Percentiles rank a stretch among this genome's conserved stretches.
These are phyloP conservation scores for Smittia sp. DNA, from an alignment of 2,888 invertebrate genomes.

Conservation along the genomic window DNA sequence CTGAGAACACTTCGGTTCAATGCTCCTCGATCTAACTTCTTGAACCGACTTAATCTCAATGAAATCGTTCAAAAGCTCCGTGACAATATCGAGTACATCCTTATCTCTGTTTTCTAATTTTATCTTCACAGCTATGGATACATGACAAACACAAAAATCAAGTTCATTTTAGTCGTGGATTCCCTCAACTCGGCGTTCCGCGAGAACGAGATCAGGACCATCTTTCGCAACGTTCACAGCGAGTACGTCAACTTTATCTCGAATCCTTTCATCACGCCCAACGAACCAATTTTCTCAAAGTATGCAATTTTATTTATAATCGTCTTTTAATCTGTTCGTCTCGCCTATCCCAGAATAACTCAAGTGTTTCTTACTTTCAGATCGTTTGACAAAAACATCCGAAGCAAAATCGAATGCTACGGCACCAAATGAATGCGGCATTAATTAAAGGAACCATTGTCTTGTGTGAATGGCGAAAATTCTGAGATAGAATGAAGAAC, in stretches of 20 bases:
- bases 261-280: constrained; percentile 95
- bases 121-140: constrained; percentile 94
- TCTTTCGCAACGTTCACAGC: constrained; percentile 57
- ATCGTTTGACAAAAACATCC: constrained; percentile 66
- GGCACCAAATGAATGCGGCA: background rate
- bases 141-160: constrained; percentile 95
- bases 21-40: background rate
- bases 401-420: constrained; percentile 49
- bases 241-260: constrained; percentile 59
- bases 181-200: constrained; percentile 77
- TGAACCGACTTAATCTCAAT: constrained; percentile 51
- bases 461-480: background rate
- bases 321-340: constrained; percentile 35
- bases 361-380: constrained; percentile 55
- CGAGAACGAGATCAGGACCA: constrained; percentile 91
- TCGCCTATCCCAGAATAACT: too few species aligned
- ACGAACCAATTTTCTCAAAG: constrained; percentile 83
- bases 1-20: too few species aligned
- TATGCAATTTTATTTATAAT: constrained; percentile 55
- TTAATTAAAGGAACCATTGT: background rate
- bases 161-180: constrained; percentile 89
- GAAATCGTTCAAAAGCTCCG: too few species aligned
- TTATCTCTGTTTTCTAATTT: too few species aligned
- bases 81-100: too few species aligned
- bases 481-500: too few species aligned